Evolutionary conservation across 2,797 vertebrate genomes (phyloP).

Genomic region (Vireo griseus): DNA sequence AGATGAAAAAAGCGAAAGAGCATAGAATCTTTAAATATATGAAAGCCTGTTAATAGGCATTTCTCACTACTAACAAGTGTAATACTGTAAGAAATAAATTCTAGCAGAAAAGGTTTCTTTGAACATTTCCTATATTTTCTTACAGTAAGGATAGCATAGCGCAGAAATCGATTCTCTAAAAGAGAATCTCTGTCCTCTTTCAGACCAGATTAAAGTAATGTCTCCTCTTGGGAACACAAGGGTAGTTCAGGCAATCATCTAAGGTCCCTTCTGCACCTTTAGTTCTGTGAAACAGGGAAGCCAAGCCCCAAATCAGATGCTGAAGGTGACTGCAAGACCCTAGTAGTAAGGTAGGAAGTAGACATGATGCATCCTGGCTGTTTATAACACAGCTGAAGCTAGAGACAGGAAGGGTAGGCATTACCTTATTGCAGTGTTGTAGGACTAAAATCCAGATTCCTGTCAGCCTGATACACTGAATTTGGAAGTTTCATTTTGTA

Average conservation of each 20-base stretch:
- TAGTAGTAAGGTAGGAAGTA: not conserved
- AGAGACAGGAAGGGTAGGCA: not conserved
- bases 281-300: not conserved
- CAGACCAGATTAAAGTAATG: not conserved
- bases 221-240: not conserved
- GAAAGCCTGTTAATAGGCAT: not conserved
- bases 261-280: not conserved
- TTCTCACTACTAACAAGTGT: not conserved
- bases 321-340: not conserved
- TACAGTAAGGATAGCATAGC: not conserved
- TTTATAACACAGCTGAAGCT: not conserved
- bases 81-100: not conserved
- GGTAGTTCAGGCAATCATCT: not conserved
- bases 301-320: not conserved
- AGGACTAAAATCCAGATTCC: not conserved
- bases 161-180: not conserved
- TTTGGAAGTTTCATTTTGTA: not conserved
- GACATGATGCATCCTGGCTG: not conserved
- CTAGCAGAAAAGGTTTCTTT: not conserved
- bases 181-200: not conserved
- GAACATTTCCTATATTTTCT: not conserved
- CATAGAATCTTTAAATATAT: not conserved
- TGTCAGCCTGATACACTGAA: not conserved
- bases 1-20: not conserved
- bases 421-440: not conserved